phyloP scores from a whole-genome alignment of 1,140 invertebrate genomes.

The Brachionus rubens region DNA sequence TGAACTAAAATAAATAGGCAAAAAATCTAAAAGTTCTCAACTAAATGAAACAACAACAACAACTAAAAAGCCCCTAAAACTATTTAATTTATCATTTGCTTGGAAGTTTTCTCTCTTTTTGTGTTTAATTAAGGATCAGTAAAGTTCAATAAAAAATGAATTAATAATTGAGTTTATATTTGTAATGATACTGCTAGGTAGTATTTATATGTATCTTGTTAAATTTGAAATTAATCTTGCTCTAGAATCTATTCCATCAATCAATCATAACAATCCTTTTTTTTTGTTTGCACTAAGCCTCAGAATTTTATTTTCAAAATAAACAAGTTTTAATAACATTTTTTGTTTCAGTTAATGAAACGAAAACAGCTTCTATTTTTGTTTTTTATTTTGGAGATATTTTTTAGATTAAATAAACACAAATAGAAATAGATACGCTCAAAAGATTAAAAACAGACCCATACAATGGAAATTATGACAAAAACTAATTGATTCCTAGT shows the following conservation, averaged over 20 bases:
- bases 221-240: neutral
- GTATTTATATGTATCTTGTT: conserved; percentile 14
- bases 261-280: no score
- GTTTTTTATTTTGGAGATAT: no score
- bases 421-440: no score
- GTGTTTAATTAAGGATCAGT: conserved; percentile 2
- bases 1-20: neutral
- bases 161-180: neutral
- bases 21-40: neutral
- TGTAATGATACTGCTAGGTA: neutral
- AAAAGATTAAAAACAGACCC: no score
- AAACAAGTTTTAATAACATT: conserved; percentile 29
- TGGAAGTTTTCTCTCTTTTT: no score
- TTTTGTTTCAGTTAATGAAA: neutral
- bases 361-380: neutral
- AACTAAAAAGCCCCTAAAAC: no score
- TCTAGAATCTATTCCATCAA: conserved; percentile 28
- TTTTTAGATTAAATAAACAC: conserved; percentile 20
- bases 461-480: no score
- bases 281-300: no score
- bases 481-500: no score
- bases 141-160: neutral
- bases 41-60: neutral
- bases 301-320: neutral
- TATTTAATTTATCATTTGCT: no score